phyloP scores from a whole-genome alignment of 1,140 invertebrate species.

The Pissodes strobi region DNA sequence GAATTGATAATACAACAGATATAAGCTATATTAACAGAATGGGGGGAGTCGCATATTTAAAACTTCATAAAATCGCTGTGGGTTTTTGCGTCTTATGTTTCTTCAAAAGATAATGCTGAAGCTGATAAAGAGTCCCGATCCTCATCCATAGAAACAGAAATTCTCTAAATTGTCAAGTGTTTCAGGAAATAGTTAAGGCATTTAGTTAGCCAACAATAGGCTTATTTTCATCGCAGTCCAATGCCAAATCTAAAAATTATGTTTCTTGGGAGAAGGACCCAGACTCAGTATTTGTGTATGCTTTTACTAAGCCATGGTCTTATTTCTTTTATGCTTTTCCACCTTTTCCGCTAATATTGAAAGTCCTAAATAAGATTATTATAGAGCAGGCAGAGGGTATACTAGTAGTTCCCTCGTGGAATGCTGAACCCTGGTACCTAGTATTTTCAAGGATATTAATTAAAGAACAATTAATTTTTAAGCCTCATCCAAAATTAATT shows the following conservation, averaged over 20 bases:
- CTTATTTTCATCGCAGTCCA: conserved; percentile 45
- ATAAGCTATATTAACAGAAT: no score
- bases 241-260: conserved; percentile 42
- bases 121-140: no score
- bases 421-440: conserved; percentile 32
- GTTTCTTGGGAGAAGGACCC: conserved; percentile 40
- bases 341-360: conserved; percentile 36
- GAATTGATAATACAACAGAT: conserved; percentile 41
- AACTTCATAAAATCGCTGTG: conserved; percentile 16
- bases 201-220: conserved; percentile 44
- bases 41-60: conserved; percentile 10
- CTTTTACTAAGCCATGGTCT: conserved; percentile 43
- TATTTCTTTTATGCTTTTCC: conserved; percentile 45
- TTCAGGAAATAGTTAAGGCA: conserved; percentile 17
- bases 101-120: no score
- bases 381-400: conserved; percentile 34
- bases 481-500: conserved; percentile 22
- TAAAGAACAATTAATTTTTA: conserved; percentile 35
- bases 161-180: neutral
- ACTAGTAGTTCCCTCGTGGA: conserved; percentile 38
- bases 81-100: no score
- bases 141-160: no score
- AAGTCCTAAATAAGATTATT: conserved; percentile 37
- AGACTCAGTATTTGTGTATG: conserved; percentile 35
- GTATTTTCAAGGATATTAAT: conserved; percentile 27